phyloP scores from a whole-genome alignment of 2,888 invertebrate genomes.

The Dryomyza anilis region DNA sequence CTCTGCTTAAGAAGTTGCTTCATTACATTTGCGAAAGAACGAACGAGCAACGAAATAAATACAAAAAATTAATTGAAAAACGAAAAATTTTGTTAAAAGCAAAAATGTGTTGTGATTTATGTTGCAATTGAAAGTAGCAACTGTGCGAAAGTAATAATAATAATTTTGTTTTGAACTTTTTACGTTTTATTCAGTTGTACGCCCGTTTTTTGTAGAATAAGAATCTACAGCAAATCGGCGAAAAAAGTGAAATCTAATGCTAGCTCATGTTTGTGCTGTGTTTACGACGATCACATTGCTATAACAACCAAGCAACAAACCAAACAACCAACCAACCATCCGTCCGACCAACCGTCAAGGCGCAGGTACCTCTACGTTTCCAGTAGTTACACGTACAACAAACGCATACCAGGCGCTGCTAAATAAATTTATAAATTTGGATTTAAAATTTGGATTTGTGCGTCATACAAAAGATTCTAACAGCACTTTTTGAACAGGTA shows the following conservation, averaged over 20 bases:
- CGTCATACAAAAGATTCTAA: too few relatives aligned
- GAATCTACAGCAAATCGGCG: neutral
- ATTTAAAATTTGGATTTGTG: neutral
- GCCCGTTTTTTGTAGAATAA: too few relatives aligned
- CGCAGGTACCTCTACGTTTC: too few relatives aligned
- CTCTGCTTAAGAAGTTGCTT: neutral
- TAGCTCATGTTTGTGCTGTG: constrained; percentile 5
- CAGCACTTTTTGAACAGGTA: too few relatives aligned
- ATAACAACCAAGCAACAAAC: constrained; percentile 20
- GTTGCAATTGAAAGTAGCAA: neutral
- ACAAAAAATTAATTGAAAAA: neutral
- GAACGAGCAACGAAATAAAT: neutral
- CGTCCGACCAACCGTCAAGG: too few relatives aligned
- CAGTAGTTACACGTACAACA: too few relatives aligned
- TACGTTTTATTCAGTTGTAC: too few relatives aligned
- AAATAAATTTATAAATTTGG: neutral
- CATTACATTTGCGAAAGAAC: neutral
- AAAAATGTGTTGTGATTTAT: neutral
- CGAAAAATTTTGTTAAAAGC: neutral
- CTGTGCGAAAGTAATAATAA: neutral
- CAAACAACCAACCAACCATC: neutral
- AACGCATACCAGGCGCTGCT: neutral
- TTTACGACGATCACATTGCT: constrained; percentile 2
- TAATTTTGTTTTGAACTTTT: neutral
- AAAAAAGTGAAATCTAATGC: constrained; percentile 13